Percentiles rank a stretch among this genome's conserved stretches.
Conservation (phyloP, 2,113 vertebrate species). For the Macquaria ambigua region DNA sequence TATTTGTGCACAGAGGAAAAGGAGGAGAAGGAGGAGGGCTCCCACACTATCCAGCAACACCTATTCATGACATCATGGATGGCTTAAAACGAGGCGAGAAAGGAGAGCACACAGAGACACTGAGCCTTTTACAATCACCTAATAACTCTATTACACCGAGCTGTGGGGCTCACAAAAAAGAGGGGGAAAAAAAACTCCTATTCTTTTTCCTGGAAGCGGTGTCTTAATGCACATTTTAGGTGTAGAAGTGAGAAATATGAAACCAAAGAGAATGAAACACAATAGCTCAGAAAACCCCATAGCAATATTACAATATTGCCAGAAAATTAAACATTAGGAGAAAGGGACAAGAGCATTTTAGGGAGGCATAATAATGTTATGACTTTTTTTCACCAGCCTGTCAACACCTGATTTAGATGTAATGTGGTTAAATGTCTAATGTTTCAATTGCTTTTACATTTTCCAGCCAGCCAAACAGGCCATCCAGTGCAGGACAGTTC, state of each 20-base stretch:
- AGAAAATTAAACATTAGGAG: conserved; percentile 87
- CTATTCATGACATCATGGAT: conserved; percentile 86
- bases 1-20: conserved; percentile 70
- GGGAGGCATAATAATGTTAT: conserved; percentile 80
- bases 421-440: conserved; percentile 84
- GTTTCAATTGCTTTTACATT: conserved; percentile 76
- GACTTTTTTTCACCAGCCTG: conserved; percentile 64
- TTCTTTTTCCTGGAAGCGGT: conserved; percentile 85
- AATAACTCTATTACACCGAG: conserved; percentile 87
- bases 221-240: conserved; percentile 87
- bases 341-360: conserved; percentile 82
- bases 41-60: conserved; percentile 82
- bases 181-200: conserved; percentile 61
- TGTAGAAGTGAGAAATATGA: conserved; percentile 87
- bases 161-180: conserved; percentile 80
- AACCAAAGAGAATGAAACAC: conserved; percentile 82
- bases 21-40: conserved; percentile 51
- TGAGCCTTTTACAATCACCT: conserved; percentile 87
- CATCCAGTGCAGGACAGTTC: conserved; percentile 49
- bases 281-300: conserved; percentile 81
- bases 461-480: conserved; percentile 49
- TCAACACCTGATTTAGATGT: conserved; percentile 84
- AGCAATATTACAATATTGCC: conserved; percentile 83
- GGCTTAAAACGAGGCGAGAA: conserved; percentile 82
- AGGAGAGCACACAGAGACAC: conserved; percentile 79